A percentile compares a stretch with the other conserved stretches of the same genome.
Conservation (phyloP, 2,888 invertebrate species). For the Tachystola acroxantha region DNA sequence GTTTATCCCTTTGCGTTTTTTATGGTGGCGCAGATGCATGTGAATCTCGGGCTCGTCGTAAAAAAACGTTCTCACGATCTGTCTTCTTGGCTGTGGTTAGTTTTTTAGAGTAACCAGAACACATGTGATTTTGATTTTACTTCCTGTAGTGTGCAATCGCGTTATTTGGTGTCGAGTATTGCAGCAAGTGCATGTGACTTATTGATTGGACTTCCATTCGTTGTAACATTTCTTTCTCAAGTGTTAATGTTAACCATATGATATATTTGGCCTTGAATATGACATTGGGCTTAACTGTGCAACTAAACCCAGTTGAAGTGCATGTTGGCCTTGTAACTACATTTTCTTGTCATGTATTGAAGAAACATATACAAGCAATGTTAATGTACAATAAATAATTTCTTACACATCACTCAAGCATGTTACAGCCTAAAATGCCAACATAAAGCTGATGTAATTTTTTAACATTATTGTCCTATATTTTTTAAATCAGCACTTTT, state of each 20-base stretch:
- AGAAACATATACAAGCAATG: background rate
- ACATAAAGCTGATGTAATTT: no score
- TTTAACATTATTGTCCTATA: no score
- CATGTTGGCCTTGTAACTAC: background rate
- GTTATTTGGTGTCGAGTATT: background rate
- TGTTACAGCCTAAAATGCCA: no score
- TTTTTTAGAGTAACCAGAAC: conserved; percentile 22
- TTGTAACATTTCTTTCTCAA: conserved; percentile 1
- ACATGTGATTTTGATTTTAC: conserved; percentile 37
- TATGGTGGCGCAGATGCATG: conserved; percentile 36
- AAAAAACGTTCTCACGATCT: conserved; percentile 61
- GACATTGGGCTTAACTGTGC: conserved; percentile 38
- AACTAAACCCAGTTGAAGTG: conserved; percentile 13
- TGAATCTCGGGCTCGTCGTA: conserved; percentile 34
- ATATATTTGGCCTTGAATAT: conserved; percentile 63
- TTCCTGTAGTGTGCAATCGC: conserved; percentile 42
- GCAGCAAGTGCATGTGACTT: background rate
- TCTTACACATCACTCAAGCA: no score
- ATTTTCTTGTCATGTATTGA: background rate
- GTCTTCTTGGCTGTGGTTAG: conserved; percentile 33
- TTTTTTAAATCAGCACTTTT: no score
- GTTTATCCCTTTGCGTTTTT: conserved; percentile 1
- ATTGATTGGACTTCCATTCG: no score
- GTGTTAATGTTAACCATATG: conserved; percentile 27
- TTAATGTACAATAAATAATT: no score